Conservation (phyloP, 2,113 vertebrate species). For the Hyaena hyaena region DNA sequence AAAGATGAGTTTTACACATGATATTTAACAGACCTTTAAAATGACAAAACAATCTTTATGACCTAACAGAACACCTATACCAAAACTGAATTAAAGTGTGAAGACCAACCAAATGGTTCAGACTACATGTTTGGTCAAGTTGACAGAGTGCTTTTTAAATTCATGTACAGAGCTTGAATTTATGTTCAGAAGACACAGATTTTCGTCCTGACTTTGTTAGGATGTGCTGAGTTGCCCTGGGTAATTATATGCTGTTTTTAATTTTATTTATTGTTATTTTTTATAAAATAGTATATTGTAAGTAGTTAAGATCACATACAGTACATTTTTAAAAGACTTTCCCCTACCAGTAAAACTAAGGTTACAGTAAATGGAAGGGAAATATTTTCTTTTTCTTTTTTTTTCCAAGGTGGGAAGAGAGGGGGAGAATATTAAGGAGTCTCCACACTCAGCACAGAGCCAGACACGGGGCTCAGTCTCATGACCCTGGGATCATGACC, state of each 20-base stretch:
- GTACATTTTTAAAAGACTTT: not conserved
- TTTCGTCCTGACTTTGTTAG: not conserved
- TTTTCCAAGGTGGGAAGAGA: too few relatives aligned
- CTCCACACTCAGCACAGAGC: too few relatives aligned
- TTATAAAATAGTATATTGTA: not conserved
- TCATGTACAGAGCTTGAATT: not conserved
- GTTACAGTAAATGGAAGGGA: not conserved
- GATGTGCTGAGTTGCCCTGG: not conserved
- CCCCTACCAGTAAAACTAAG: not conserved
- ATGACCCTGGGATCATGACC: too few relatives aligned
- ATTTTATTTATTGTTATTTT: not conserved
- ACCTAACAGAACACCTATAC: not conserved
- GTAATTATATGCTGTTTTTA: not conserved
- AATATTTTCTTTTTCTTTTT: not conserved
- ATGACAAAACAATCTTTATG: not conserved
- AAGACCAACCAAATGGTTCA: not conserved
- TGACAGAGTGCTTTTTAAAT: not conserved
- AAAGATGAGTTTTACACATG: not conserved
- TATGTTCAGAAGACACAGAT: not conserved
- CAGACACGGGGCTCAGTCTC: too few relatives aligned
- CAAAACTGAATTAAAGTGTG: not conserved
- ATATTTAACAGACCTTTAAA: not conserved
- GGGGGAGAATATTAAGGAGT: too few relatives aligned
- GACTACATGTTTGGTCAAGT: not conserved
- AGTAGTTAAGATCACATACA: not conserved